Evolutionary conservation across 2,888 invertebrate species (phyloP), one percentile per base, ranked within the genome.

Genomic region (Holacanthella duospinosa): DNA sequence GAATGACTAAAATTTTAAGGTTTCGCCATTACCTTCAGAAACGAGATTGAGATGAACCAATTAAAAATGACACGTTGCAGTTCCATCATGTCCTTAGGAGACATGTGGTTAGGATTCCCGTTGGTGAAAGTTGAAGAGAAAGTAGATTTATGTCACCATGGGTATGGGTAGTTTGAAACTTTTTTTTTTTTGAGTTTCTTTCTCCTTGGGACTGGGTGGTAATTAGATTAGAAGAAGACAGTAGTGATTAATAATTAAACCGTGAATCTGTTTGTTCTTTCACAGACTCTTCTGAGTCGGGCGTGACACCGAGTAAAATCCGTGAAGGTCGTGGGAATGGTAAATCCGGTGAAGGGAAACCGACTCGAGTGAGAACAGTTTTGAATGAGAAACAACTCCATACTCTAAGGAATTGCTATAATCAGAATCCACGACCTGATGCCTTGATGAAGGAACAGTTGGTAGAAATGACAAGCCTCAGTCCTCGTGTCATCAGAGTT

Each of bases 341-440:
- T 67, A 74, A 75, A 74, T 70, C 70, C 72, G 74, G 74, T 68
- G 93, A 93, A 79, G 93, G 93, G 61, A 99, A 99, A 77, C 94
- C 97, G 16, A 97, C 97, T n/a, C 82, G 99, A 73, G 96, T 99
- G 63, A 85, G 99, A 70, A 99, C 99, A 1, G 99, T 99, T 43
- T 85, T 99, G 66, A 99, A 96, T 79, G 99, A 99, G 79, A 95
- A 95, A 78, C 99, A 99, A 78, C 82, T 99, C 73, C 94, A 95
- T 79, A 99, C 96, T 6, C 82, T 99, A 74, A 85, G 96, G 80
- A 95, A 94, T 67, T 97, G 96, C 80, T 99, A 99, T 81, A 89
- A 89, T 65, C 93, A 94, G 63, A 99, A 99, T 80, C 95, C 97
- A 64, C 83, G 99, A 60, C 99, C 99, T 44, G 99, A 99, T 80